These are phyloP conservation scores for Nesidiocoris tenuis DNA, from an alignment of 2,888 invertebrate species.

Conservation along the genomic window DNA sequence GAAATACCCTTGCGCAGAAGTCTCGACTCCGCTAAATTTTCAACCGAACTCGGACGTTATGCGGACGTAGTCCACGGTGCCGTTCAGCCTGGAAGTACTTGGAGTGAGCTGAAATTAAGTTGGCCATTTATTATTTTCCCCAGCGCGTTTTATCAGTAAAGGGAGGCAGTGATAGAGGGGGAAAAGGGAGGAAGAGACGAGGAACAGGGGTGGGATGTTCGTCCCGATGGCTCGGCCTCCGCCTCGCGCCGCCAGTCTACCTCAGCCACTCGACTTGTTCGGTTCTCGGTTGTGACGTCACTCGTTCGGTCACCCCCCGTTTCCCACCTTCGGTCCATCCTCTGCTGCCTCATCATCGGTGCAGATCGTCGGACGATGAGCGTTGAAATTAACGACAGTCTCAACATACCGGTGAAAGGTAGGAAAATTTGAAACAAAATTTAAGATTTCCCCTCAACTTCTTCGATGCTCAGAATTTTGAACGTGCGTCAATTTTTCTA, in stretches of 20 bases:
- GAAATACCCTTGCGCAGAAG: too few relatives aligned
- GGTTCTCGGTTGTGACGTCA: constrained; percentile 24
- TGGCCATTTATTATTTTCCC: too few relatives aligned
- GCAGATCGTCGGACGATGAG: neutral
- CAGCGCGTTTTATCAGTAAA: too few relatives aligned
- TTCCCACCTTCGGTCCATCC: constrained; percentile 2
- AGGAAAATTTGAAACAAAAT: neutral
- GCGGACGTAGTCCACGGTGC: too few relatives aligned
- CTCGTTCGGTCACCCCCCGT: neutral
- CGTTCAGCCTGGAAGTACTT: neutral
- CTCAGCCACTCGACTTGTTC: constrained; percentile 23
- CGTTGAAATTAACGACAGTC: neutral
- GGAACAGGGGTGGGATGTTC: neutral
- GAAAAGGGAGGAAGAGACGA: neutral
- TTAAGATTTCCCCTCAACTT: neutral
- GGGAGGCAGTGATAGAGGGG: too few relatives aligned
- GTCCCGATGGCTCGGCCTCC: neutral
- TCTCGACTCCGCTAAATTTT: too few relatives aligned
- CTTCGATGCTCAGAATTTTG: too few relatives aligned
- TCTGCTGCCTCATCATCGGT: constrained; percentile 1
- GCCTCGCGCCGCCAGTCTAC: constrained; percentile 19
- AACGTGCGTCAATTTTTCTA: neutral
- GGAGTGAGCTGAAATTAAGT: neutral
- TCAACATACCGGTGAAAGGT: neutral
- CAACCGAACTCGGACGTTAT: too few relatives aligned